These are phyloP conservation scores for Masticophis lateralis DNA, from an alignment of 2,797 vertebrate species.

Conservation along the genomic window DNA sequence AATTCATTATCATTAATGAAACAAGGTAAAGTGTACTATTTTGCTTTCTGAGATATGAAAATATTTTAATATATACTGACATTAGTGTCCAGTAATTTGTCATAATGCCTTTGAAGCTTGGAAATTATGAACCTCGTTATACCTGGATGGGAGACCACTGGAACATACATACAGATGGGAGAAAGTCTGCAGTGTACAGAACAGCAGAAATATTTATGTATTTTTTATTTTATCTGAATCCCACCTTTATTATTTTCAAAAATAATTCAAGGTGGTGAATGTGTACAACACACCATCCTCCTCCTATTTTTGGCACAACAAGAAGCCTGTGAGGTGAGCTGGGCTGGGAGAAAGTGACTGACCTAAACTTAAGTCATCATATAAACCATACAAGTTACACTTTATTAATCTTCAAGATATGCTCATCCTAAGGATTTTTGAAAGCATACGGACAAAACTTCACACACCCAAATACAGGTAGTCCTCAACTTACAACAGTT, in stretches of 20 bases:
- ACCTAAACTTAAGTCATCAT: neutral
- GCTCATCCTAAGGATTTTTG: neutral
- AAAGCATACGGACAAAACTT: neutral
- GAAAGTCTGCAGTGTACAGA: neutral
- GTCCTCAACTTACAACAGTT: neutral
- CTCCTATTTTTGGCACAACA: neutral
- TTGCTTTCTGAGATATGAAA: neutral
- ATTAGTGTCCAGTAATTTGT: neutral
- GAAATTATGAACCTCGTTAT: neutral
- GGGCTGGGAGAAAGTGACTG: neutral
- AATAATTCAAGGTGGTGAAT: neutral
- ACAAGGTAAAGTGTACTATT: neutral
- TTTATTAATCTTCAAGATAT: neutral
- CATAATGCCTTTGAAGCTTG: neutral
- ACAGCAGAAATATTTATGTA: neutral
- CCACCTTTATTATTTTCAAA: neutral
- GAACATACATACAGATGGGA: neutral
- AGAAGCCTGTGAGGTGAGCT: neutral
- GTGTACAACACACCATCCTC: neutral
- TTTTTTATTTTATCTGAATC: neutral
- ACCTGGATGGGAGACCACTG: neutral
- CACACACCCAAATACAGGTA: neutral
- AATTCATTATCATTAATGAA: neutral
- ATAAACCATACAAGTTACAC: neutral
- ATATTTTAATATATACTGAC: neutral